Conservation (phyloP, 2,113 vertebrate species). For the Lonchura striata region DNA sequence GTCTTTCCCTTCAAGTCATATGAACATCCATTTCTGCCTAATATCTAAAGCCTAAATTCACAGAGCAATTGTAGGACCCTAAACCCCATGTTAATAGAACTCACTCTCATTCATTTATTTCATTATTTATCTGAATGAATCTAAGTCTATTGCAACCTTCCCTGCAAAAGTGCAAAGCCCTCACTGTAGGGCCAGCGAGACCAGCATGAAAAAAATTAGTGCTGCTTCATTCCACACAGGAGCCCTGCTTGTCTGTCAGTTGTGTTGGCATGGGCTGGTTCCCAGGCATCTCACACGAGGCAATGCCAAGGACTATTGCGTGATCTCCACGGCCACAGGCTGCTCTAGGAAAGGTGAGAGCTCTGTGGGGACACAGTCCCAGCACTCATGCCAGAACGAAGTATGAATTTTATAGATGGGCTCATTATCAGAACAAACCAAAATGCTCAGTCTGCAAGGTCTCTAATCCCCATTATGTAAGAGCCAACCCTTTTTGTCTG, state of each 20-base stretch:
- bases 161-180: not conserved
- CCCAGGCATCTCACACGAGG: not conserved
- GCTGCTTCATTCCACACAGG: not conserved
- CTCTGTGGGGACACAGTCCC: not conserved
- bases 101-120: not conserved
- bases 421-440: not conserved
- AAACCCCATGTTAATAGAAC: not conserved
- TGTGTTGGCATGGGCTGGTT: not conserved
- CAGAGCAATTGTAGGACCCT: not conserved
- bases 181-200: fast-evolving
- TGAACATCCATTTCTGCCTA: not conserved
- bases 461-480: not conserved
- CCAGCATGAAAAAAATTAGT: not conserved
- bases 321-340: fast-evolving
- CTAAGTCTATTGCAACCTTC: not conserved
- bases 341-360: not conserved
- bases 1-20: not conserved
- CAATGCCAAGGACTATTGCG: not conserved
- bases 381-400: not conserved
- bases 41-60: not conserved
- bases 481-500: not conserved
- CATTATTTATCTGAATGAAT: not conserved
- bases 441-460: not conserved
- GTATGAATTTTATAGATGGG: not conserved
- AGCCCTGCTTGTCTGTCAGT: not conserved